These are phyloP conservation scores for Hydra vulgaris DNA, from an alignment of 30 jellyfish, hydroid and myxozoan species.

Conservation along the genomic window DNA sequence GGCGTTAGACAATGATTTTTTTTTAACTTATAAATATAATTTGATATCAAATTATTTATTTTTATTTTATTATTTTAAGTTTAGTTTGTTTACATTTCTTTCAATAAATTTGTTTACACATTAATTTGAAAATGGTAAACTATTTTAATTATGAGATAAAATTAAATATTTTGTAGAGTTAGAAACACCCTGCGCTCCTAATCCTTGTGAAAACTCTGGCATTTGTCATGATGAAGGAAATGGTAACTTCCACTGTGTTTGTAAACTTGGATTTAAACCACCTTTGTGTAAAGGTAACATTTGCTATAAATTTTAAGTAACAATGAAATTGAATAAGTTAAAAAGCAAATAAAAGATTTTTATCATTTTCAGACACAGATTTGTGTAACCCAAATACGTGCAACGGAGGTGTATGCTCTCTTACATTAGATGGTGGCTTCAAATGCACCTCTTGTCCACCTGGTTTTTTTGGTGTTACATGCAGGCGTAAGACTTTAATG, in stretches of 20 bases:
- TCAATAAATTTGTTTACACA: no score
- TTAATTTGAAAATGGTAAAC: no score
- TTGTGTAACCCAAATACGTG: constrained; percentile 47
- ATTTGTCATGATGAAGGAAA: constrained; percentile 41
- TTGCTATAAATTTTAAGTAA: no score
- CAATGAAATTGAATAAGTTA: no score
- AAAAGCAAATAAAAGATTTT: no score
- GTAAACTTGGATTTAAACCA: constrained; percentile 57
- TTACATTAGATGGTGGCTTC: constrained; percentile 5
- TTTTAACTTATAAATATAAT: no score
- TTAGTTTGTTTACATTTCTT: no score
- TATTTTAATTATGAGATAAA: no score
- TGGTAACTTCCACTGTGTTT: constrained; percentile 54
- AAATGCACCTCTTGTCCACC: not conserved
- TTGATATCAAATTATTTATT: no score
- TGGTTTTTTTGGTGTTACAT: constrained; percentile 7
- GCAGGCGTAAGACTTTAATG: constrained; percentile 11
- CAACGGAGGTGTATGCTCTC: constrained; percentile 27
- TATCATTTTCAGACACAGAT: constrained; percentile 19
- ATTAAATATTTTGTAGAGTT: constrained; percentile 1
- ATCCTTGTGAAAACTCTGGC: constrained; percentile 67
- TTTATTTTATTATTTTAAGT: no score
- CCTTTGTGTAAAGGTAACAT: constrained; percentile 59
- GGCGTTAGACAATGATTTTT: no score
- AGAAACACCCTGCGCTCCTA: constrained; percentile 60